Base-by-base conservation (phyloP, 30 jellyfish, hydroid and myxozoan species). In the Cassiopea andromeda region DNA sequence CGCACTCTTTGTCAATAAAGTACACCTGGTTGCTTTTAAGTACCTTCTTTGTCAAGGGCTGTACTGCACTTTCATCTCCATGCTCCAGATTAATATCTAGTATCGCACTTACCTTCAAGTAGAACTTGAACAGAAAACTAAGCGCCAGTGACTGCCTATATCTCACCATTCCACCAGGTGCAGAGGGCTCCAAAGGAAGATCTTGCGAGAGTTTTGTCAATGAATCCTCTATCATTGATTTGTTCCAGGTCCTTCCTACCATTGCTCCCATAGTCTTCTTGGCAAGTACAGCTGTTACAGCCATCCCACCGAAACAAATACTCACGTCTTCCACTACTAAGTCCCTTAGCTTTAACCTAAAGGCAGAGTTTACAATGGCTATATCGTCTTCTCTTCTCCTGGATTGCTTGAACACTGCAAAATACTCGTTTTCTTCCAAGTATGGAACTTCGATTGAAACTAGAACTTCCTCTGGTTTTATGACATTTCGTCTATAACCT, bases 111-210 rank as follows among this genome's bases (percentile, higher is more conserved):
- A 81, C 19, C 57, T 81, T 48, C 7, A 81, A 46, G 48, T 81
- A 81, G 48, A 81, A 81, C 79, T 83, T 83, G 92, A 83, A 73
- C 43, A 83, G 60, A 44, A 83, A 83, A 47, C 85, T 83, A 12
- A 83, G 84, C 47, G 92, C 92, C 17, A 83, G 61, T 2, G 92
- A 83, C 49, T 68, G 81, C 50, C 90, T 69, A n/a, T 64, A 81
- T 27, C 90, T 68, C 69, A 81, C 90, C 90, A 81, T 81, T 13
- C 82, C 90, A n/a, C 90, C 90, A 38, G 90, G 90, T 48, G 82
- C 90, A 13, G 73, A 19, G 43, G 90, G 75, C 38, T 81, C 90
- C 17, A 81, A 58, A 1, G 81, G 81, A 8, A 81, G 81, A 47
- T 81, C 90, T n/a, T 49, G 27, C 2, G 71, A 7, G 44, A 81